Conservation (phyloP, 1,140 invertebrate species). For the Metopolophium dirhodum region DNA sequence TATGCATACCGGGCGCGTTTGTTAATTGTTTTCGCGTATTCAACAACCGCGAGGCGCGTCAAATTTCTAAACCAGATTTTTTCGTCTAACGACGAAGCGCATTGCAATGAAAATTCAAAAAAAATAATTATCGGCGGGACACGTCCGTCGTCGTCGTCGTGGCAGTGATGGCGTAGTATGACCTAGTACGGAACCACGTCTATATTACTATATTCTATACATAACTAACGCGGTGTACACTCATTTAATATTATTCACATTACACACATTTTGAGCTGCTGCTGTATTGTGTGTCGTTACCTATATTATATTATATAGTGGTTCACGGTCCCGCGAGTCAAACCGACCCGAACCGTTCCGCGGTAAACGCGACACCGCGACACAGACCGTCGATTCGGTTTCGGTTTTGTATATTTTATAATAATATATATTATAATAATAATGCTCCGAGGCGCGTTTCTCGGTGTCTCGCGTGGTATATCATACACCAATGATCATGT, state of each 20-base stretch:
- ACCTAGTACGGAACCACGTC: background rate
- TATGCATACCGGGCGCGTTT: background rate
- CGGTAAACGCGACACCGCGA: background rate
- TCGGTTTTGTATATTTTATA: background rate
- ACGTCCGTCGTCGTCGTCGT: no score
- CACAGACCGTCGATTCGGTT: slow-evolving; percentile 7
- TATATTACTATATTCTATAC: no score
- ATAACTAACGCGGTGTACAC: no score
- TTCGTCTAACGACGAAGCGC: background rate
- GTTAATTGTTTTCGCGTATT: background rate
- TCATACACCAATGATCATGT: background rate
- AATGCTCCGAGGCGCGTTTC: background rate
- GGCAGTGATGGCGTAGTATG: background rate
- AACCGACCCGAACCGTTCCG: slow-evolving; percentile 42
- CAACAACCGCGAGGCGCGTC: background rate
- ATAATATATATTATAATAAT: background rate
- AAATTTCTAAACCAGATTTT: background rate
- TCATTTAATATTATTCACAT: background rate
- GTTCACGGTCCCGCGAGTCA: slow-evolving; percentile 30
- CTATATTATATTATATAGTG: background rate
- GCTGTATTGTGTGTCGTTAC: background rate
- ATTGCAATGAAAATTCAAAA: background rate
- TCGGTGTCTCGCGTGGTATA: background rate
- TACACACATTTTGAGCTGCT: background rate
- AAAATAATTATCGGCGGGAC: background rate